Conservation (phyloP, 2,797 vertebrate species). For the Mustela erminea region DNA sequence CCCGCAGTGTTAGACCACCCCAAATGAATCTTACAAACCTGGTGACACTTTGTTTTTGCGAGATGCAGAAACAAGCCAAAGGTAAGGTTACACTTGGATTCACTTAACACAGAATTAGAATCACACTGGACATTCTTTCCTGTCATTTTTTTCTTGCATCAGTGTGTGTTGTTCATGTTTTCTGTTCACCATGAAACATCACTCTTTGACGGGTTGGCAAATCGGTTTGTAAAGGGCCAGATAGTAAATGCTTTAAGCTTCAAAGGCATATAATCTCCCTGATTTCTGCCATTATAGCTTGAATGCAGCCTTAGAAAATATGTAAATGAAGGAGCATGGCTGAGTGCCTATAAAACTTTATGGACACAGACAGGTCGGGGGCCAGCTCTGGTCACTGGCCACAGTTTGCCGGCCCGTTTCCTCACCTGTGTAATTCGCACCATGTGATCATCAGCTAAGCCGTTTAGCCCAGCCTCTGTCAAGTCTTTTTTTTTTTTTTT, state of each 20-base stretch:
- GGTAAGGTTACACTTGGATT: fast-evolving
- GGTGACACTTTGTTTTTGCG: neutral
- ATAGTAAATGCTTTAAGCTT: too few species aligned
- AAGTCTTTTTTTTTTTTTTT: neutral
- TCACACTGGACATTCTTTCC: fast-evolving
- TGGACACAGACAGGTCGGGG: neutral
- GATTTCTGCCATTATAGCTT: neutral
- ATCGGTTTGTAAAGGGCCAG: neutral
- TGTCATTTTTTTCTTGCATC: neutral
- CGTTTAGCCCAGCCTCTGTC: too few species aligned
- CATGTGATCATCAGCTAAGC: neutral
- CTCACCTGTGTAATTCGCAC: neutral
- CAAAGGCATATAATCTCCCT: fast-evolving
- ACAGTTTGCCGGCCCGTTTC: too few species aligned
- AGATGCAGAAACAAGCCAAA: neutral
- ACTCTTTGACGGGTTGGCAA: fast-evolving
- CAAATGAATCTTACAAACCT: neutral
- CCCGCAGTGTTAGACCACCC: neutral
- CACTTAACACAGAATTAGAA: too few species aligned
- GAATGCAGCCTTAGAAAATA: neutral
- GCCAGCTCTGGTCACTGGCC: neutral
- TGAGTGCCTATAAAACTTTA: neutral
- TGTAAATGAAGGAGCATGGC: neutral
- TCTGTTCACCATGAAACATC: fast-evolving
- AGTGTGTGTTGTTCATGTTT: fast-evolving